Evolutionary conservation across 1,140 invertebrate species (phyloP).

Genomic region (Drosophila kepulauana): DNA sequence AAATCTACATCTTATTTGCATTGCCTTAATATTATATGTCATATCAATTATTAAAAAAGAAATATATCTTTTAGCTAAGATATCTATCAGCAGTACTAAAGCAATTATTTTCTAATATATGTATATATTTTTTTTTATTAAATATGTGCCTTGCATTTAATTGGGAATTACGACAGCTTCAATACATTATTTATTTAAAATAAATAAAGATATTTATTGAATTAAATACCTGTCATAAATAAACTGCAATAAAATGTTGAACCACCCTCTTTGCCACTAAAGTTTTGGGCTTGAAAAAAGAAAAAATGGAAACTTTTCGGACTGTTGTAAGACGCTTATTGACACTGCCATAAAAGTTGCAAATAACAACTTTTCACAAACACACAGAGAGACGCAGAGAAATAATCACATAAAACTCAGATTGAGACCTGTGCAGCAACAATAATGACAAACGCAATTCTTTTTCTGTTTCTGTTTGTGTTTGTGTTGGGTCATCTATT

Average conservation of each 20-base stretch:
- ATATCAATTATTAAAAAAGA: too few species aligned
- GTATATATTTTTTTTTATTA: too few species aligned
- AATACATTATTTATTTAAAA: too few species aligned
- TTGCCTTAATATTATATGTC: too few species aligned
- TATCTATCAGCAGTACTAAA: too few species aligned
- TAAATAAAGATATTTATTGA: neutral
- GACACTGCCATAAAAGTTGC: conserved; percentile 67
- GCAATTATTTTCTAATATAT: too few species aligned
- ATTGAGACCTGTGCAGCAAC: conserved; percentile 2
- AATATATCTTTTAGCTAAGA: too few species aligned
- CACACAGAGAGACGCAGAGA: neutral
- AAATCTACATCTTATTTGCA: too few species aligned
- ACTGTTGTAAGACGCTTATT: conserved; percentile 77
- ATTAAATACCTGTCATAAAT: too few species aligned
- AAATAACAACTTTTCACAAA: conserved; percentile 48
- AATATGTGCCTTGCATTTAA: too few species aligned
- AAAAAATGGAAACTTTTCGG: conserved; percentile 58
- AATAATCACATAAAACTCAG: too few species aligned
- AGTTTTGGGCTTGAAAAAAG: conserved; percentile 15
- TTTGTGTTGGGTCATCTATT: conserved; percentile 11
- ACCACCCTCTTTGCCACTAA: conserved; percentile 10
- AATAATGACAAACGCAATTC: conserved; percentile 33
- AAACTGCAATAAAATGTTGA: neutral
- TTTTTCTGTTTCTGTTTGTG: conserved; percentile 20
- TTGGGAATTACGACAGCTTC: too few species aligned